A percentile compares a stretch with the other conserved stretches of the same genome.
Evolutionary conservation across 53 echinoderm and acorn worm genomes (phyloP).

Genomic region (Apostichopus leukothele): DNA sequence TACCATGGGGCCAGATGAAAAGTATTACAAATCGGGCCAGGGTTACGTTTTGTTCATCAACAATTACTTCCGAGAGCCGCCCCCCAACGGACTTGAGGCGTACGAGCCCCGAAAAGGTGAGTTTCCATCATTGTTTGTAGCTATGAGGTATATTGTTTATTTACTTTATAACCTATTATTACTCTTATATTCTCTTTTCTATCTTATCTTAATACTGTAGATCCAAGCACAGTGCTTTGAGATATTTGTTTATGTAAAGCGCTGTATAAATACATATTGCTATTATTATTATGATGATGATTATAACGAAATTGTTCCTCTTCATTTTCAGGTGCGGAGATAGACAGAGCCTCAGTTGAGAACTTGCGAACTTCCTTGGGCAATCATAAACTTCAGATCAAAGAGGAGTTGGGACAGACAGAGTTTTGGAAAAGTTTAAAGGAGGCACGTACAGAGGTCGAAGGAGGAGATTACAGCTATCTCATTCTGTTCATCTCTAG

Average conservation of each 20-base stretch:
- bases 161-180: too few relatives aligned
- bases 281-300: too few relatives aligned
- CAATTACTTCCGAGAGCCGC: background rate
- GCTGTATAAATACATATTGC: too few relatives aligned
- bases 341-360: background rate
- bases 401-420: slow-evolving; percentile 52
- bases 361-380: background rate
- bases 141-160: too few relatives aligned
- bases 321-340: slow-evolving; percentile 25
- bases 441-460: slow-evolving; percentile 18
- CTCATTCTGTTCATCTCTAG: slow-evolving; percentile 70
- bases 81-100: background rate
- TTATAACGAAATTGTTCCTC: background rate
- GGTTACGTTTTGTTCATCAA: slow-evolving; percentile 26
- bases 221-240: too few relatives aligned
- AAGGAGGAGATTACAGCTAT: slow-evolving; percentile 26
- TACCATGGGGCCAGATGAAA: background rate
- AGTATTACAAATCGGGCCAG: background rate
- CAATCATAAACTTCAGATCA: slow-evolving; percentile 24
- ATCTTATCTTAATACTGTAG: too few relatives aligned
- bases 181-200: too few relatives aligned
- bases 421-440: slow-evolving; percentile 45
- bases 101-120: slow-evolving; percentile 6
- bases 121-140: background rate
- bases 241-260: too few relatives aligned